These are phyloP conservation scores for Ormyrus nitidulus DNA, from an alignment of 2,888 invertebrate genomes.

Conservation along the genomic window DNA sequence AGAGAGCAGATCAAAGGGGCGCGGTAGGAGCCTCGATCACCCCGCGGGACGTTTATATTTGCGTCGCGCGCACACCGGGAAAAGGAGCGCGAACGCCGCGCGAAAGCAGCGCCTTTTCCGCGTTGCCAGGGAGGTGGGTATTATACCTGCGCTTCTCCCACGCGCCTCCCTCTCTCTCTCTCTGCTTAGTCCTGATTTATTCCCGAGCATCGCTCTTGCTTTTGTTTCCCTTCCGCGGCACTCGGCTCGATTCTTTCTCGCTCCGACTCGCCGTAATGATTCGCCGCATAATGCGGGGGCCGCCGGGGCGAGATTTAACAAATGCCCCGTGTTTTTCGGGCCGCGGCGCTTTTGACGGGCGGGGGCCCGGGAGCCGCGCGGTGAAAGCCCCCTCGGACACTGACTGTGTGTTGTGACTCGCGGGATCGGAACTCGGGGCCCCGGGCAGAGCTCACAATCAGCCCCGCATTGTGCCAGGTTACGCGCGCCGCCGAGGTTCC, in stretches of 20 bases:
- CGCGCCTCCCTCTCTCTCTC: conserved; percentile 66
- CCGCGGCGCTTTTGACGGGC: conserved; percentile 62
- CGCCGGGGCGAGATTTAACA: conserved; percentile 64
- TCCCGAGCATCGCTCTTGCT: conserved; percentile 70
- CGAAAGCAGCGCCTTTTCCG: conserved; percentile 10
- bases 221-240: conserved; percentile 16
- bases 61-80: conserved; percentile 29
- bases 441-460: conserved; percentile 62
- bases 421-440: conserved; percentile 67
- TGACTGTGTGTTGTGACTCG: conserved; percentile 69
- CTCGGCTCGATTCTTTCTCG: conserved; percentile 33
- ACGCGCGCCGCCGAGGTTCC: neutral
- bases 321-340: conserved; percentile 72
- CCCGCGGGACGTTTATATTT: conserved; percentile 53
- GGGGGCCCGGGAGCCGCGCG: conserved; percentile 59
- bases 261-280: conserved; percentile 64
- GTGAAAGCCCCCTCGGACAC: conserved; percentile 53
- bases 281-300: conserved; percentile 56
- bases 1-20: conserved; percentile 54
- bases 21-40: conserved; percentile 55
- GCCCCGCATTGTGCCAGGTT: conserved; percentile 67
- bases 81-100: conserved; percentile 36
- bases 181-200: conserved; percentile 75
- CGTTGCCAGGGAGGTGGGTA: neutral
- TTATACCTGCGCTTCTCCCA: conserved; percentile 61